Conservation (phyloP, 1,140 invertebrate genomes). For the Ceratoteleas bidentatus region DNA sequence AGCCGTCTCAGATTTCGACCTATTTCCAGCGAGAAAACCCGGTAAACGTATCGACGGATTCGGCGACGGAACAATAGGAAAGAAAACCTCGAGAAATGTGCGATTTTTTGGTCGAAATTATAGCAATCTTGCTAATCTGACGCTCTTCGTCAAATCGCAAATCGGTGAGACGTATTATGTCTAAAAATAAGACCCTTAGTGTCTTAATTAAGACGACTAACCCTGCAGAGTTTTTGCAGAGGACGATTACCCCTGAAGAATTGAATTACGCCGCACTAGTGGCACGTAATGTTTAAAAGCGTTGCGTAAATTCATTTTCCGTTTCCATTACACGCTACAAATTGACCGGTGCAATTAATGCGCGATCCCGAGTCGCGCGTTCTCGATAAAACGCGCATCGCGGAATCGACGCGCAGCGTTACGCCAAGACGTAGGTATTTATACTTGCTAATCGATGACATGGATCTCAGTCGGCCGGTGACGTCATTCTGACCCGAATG, state of each 20-base stretch:
- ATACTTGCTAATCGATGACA: conserved; percentile 67
- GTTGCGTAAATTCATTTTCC: conserved; percentile 23
- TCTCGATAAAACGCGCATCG: conserved; percentile 26
- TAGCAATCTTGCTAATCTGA: too few relatives aligned
- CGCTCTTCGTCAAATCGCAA: too few relatives aligned
- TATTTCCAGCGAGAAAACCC: too few relatives aligned
- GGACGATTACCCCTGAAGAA: background rate
- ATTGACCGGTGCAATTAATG: conserved; percentile 28
- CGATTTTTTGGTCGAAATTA: too few relatives aligned
- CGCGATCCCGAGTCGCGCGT: background rate
- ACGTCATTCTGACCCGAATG: conserved; percentile 67
- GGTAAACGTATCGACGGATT: too few relatives aligned
- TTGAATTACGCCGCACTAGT: background rate
- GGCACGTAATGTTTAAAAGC: conserved; percentile 20
- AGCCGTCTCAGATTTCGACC: too few relatives aligned
- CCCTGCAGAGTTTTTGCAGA: too few relatives aligned
- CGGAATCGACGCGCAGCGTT: conserved; percentile 21
- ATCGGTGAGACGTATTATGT: too few relatives aligned
- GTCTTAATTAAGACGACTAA: too few relatives aligned
- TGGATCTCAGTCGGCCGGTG: conserved; percentile 53
- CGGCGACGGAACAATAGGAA: too few relatives aligned
- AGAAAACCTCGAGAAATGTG: too few relatives aligned
- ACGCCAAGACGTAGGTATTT: conserved; percentile 61
- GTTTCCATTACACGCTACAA: conserved; percentile 30
- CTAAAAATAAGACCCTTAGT: too few relatives aligned